Percentiles rank a stretch among this genome's conserved stretches.
phyloP scores from a whole-genome alignment of 2,113 vertebrate genomes.

The Scomber japonicus region DNA sequence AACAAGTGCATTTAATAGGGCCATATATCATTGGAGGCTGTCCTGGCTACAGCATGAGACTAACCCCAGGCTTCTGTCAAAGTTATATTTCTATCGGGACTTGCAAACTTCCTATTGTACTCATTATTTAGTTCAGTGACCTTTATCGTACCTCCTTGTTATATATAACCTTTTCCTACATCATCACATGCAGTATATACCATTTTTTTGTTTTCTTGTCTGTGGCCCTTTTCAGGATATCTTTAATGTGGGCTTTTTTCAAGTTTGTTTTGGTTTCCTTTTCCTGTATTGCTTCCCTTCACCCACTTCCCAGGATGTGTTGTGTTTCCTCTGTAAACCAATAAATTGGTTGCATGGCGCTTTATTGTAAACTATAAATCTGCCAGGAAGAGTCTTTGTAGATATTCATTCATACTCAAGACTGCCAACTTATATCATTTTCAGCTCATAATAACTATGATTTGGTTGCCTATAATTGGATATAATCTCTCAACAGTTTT shows the following conservation, averaged over 20 bases:
- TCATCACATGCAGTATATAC: neutral
- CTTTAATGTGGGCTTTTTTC: neutral
- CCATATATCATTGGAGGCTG: neutral
- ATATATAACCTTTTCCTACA: neutral
- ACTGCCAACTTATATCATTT: neutral
- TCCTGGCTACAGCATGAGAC: neutral
- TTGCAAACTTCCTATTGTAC: neutral
- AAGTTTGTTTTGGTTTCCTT: slow-evolving; percentile 56
- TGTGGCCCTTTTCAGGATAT: neutral
- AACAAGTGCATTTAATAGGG: neutral
- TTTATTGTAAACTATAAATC: neutral
- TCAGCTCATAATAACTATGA: slow-evolving; percentile 7
- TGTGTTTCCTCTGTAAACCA: slow-evolving; percentile 66
- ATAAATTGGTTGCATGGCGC: slow-evolving; percentile 27
- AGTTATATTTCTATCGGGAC: neutral
- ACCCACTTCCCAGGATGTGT: slow-evolving; percentile 42
- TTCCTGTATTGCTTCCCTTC: slow-evolving; percentile 65
- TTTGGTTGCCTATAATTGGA: neutral
- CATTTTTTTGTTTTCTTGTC: neutral
- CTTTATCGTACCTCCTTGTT: neutral
- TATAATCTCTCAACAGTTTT: neutral
- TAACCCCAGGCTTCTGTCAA: neutral
- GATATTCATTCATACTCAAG: neutral
- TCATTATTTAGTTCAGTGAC: neutral
- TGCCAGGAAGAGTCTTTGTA: neutral